Base-by-base conservation (phyloP, 2,888 invertebrate genomes). In the Augiades crinisus region DNA sequence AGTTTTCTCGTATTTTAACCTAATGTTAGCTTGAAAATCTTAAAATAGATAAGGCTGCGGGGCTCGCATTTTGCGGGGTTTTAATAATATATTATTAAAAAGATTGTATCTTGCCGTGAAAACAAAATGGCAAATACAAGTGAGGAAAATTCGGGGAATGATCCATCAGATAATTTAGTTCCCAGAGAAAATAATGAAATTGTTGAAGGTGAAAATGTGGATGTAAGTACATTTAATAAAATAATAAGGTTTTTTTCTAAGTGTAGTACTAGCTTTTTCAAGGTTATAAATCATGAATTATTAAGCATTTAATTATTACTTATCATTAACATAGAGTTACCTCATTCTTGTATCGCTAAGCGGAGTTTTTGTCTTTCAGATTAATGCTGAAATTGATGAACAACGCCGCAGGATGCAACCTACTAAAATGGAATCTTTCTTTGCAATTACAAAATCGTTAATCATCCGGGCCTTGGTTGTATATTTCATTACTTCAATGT, bases 401-500 rank as follows among this genome's bases (percentile, higher is more conserved):
- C 78, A 85, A 60, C 74, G 83, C 24, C 81, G 69, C 37, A 77
- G 77, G 60, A 83, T 82, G 82, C 93, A 92, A 67, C 94, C 94
- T 16, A 83, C 92, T 6, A 92, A 92, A 78, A 75, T 94, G 83
- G 95, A 95, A 75, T 95, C 95, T 3, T 95, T 95, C 73, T 93
- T 96, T 76, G 93, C 95, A 0, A 91, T 98, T 56, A 92, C 95
- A 5, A 98, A 98, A 81, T 95, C 97, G 0, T 86, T 98, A 53
- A 93, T 98, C 38, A 91, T 98, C 47, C 92, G 98, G 65, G 97
- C 95, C 55, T 84, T 98, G 50, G 95, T 99, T 58, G 96, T 99
- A 59, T 99, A 98, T 82, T 96, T 98, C 72, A 95, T 99, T 33
- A 95, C 95, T 57, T 95, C 96, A 37, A 95, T 98, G 89, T 98